Conservation (phyloP, 2,113 vertebrate genomes). For the Ageneiosus marmoratus region DNA sequence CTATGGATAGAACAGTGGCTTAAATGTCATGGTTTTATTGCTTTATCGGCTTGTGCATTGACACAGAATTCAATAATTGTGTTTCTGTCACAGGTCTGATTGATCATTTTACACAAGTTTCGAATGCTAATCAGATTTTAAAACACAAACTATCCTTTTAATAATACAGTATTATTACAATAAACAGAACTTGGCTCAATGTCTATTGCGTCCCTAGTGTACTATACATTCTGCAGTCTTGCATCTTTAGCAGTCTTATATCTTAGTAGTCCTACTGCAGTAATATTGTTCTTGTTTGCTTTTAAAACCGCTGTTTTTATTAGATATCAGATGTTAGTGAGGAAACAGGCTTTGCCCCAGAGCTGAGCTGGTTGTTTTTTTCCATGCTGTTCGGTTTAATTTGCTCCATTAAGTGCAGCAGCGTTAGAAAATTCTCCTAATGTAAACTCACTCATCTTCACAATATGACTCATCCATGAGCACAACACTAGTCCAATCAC, state of each 20-base stretch:
- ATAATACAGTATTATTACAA: not conserved
- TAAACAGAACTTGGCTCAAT: not conserved
- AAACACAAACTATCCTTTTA: not conserved
- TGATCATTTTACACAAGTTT: not conserved
- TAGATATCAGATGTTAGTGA: conserved; percentile 13
- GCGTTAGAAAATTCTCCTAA: conserved; percentile 27
- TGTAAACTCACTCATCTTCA: conserved; percentile 28
- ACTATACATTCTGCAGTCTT: not conserved
- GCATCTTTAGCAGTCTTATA: not conserved
- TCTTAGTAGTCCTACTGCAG: not conserved
- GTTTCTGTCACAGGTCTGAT: not conserved
- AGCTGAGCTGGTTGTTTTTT: conserved; percentile 32
- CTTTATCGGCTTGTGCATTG: not conserved
- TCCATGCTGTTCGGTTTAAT: conserved; percentile 39
- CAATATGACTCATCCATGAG: conserved; percentile 42
- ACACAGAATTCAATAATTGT: not conserved
- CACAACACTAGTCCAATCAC: conserved; percentile 17
- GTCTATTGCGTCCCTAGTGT: not conserved
- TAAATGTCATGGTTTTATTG: not conserved
- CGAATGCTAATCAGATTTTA: not conserved
- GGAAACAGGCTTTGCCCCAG: not conserved
- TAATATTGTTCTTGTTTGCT: not conserved
- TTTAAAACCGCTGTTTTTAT: conserved; percentile 28
- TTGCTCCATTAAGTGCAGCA: conserved; percentile 46
- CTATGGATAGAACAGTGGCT: not conserved